These are phyloP conservation scores for Gasteruption jaculator DNA, from an alignment of 2,888 invertebrate genomes.

Conservation along the genomic window DNA sequence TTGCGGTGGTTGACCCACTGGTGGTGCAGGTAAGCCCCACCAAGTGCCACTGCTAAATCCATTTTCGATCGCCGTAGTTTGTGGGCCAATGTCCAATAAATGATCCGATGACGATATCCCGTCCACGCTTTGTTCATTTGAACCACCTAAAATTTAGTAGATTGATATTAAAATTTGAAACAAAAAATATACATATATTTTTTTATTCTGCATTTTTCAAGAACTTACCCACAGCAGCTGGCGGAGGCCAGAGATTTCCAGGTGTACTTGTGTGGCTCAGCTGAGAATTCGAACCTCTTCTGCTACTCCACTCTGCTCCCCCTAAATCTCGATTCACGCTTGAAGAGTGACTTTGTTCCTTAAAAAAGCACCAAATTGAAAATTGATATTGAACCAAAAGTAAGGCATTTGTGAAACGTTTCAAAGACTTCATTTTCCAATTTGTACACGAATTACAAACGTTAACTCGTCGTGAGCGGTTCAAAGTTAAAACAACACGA, in stretches of 20 bases:
- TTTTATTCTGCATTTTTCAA: constrained; percentile 10
- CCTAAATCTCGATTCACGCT: constrained; percentile 36
- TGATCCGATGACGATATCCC: constrained; percentile 38
- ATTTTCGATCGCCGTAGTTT: constrained; percentile 35
- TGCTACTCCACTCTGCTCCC: constrained; percentile 36
- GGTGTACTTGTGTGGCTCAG: constrained; percentile 40
- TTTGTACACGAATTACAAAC: too few relatives aligned
- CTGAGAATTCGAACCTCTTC: constrained; percentile 39
- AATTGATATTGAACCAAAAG: too few relatives aligned
- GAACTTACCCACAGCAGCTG: constrained; percentile 34
- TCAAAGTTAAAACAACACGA: too few relatives aligned
- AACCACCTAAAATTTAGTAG: constrained; percentile 22
- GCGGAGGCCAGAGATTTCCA: constrained; percentile 40
- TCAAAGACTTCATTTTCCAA: too few relatives aligned
- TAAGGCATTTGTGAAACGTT: too few relatives aligned
- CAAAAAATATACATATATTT: constrained; percentile 5
- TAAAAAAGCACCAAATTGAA: too few relatives aligned
- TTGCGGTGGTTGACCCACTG: constrained; percentile 36
- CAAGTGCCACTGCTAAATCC: constrained; percentile 40
- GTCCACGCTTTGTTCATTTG: constrained; percentile 38
- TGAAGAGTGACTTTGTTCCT: constrained; percentile 37
- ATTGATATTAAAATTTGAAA: constrained; percentile 1
- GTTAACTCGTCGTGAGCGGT: too few relatives aligned
- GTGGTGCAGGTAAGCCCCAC: constrained; percentile 38
- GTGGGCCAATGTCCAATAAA: constrained; percentile 41